A percentile compares a stretch with the other conserved stretches of the same genome.
These are phyloP conservation scores for Drosophila novamexicana DNA, from an alignment of 1,140 invertebrate genomes.

Conservation along the genomic window DNA sequence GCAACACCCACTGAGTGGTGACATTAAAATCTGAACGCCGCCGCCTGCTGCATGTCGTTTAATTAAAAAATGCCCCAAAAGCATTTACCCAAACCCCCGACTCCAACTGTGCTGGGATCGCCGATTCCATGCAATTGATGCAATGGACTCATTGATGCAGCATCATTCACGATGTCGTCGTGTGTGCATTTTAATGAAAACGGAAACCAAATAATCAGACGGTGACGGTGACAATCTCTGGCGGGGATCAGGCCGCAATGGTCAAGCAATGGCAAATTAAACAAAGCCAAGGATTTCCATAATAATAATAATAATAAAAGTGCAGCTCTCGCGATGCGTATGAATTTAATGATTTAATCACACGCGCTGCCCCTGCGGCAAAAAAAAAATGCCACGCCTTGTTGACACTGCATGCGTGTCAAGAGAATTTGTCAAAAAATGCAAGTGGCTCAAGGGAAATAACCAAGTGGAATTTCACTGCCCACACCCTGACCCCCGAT, in stretches of 20 bases:
- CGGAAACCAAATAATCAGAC: constrained; percentile 76
- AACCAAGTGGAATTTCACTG: constrained; percentile 57
- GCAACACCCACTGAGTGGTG: constrained; percentile 57
- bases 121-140: constrained; percentile 40
- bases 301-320: constrained; percentile 54
- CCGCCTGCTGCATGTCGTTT: constrained; percentile 63
- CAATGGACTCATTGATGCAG: constrained; percentile 36
- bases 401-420: constrained; percentile 81
- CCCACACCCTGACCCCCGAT: not conserved
- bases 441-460: constrained; percentile 73
- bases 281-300: constrained; percentile 51
- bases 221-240: constrained; percentile 71
- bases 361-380: constrained; percentile 34
- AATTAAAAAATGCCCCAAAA: constrained; percentile 83
- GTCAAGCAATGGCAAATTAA: constrained; percentile 62
- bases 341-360: constrained; percentile 83
- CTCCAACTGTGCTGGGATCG: constrained; percentile 11
- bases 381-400: constrained; percentile 52
- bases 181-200: constrained; percentile 78
- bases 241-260: constrained; percentile 40
- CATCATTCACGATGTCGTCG: constrained; percentile 26
- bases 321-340: constrained; percentile 73
- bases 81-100: constrained; percentile 65
- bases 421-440: constrained; percentile 79
- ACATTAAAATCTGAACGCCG: constrained; percentile 64